Percentiles rank a stretch among this genome's conserved stretches.
Evolutionary conservation across 2,113 vertebrate species (phyloP).

Genomic region (Rhombomys opimus): DNA sequence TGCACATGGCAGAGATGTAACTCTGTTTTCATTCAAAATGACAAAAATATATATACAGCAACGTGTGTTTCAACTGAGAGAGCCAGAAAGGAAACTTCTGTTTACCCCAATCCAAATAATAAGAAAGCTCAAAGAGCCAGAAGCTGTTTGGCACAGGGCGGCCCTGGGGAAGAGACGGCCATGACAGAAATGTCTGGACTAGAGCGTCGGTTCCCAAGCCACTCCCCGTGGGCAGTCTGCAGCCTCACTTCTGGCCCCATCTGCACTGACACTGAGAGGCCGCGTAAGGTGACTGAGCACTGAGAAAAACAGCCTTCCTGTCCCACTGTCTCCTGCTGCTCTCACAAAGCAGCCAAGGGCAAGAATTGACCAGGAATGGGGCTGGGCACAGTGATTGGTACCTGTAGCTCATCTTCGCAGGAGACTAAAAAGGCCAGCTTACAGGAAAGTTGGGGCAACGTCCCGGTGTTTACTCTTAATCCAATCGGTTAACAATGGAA

Average conservation of each 20-base stretch:
- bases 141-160: neutral
- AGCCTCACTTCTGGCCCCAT: neutral
- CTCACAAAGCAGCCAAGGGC: neutral
- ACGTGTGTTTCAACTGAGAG: conserved; percentile 41
- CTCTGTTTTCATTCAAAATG: neutral
- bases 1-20: neutral
- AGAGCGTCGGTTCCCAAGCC: neutral
- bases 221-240: too few relatives aligned
- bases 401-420: neutral
- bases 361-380: neutral
- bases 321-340: neutral
- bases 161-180: neutral
- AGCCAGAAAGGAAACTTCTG: conserved; percentile 62
- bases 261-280: neutral
- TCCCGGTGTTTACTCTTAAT: neutral
- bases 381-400: neutral
- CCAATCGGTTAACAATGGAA: neutral
- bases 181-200: neutral
- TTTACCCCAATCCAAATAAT: conserved; percentile 51
- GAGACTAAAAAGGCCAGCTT: neutral
- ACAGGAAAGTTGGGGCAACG: neutral
- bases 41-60: neutral
- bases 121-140: conserved; percentile 42
- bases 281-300: neutral
- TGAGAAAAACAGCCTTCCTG: neutral